phyloP scores from a whole-genome alignment of 2,113 vertebrate species.

The Menidia beryllina region DNA sequence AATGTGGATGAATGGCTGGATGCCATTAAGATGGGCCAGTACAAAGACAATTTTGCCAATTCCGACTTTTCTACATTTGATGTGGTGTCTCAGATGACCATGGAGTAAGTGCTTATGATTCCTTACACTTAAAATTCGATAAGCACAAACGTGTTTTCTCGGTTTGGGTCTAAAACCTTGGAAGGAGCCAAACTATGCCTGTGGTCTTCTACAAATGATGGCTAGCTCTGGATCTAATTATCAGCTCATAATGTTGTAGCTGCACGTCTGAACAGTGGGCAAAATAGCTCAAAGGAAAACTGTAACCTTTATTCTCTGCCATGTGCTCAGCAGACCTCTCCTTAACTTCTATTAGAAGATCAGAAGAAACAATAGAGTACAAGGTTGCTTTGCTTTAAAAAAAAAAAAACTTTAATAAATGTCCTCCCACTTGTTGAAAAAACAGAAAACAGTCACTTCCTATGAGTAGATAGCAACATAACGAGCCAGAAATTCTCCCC shows the following conservation, averaged over 20 bases:
- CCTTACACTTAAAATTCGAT: slow-evolving; percentile 20
- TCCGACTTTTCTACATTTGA: slow-evolving; percentile 94
- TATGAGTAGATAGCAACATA: slow-evolving; percentile 27
- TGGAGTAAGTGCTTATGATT: slow-evolving; percentile 91
- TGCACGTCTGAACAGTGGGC: slow-evolving; percentile 31
- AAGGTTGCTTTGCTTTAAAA: slow-evolving; percentile 2
- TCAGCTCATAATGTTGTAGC: slow-evolving; percentile 52
- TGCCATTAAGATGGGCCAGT: slow-evolving; percentile 99
- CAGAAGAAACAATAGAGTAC: slow-evolving; percentile 23
- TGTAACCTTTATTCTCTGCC: slow-evolving; percentile 42
- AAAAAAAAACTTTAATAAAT: background rate
- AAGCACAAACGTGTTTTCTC: background rate
- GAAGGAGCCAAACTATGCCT: slow-evolving; percentile 41
- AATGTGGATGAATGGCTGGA: slow-evolving; percentile 98
- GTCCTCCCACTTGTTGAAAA: slow-evolving; percentile 19
- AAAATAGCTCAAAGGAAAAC: slow-evolving; percentile 40
- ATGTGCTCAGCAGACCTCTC: slow-evolving; percentile 51
- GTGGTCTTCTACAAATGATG: slow-evolving; percentile 35
- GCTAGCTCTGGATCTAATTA: slow-evolving; percentile 52
- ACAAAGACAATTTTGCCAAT: slow-evolving; percentile 96
- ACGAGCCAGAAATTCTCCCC: slow-evolving; percentile 21
- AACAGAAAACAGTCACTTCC: slow-evolving; percentile 34
- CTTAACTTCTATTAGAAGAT: slow-evolving; percentile 31
- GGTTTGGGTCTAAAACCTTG: slow-evolving; percentile 25
- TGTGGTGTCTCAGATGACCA: slow-evolving; percentile 96